Evolutionary conservation across 2,888 invertebrate genomes (phyloP).

Genomic region (Epistrophella euchroma): DNA sequence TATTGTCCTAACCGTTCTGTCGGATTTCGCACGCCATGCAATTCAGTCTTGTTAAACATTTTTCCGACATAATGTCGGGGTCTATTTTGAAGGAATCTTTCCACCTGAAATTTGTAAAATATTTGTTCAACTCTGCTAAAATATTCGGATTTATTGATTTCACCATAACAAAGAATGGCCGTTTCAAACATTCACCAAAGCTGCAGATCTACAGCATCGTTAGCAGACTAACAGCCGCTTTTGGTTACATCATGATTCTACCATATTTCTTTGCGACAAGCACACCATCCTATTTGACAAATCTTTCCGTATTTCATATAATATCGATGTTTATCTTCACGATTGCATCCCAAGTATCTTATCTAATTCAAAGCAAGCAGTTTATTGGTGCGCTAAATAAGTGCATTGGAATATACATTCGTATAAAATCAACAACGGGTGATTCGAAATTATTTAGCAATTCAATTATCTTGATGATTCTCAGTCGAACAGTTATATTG

Average conservation of each 20-base stretch:
- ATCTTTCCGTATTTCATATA: not conserved
- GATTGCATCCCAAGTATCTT: not conserved
- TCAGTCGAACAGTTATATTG: not conserved
- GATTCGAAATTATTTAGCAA: not conserved
- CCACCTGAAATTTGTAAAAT: not conserved
- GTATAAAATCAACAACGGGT: not conserved
- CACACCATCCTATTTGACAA: not conserved
- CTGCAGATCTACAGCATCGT: not conserved
- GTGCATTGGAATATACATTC: not conserved
- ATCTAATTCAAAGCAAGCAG: not conserved
- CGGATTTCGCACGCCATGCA: not conserved
- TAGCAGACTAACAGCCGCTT: not conserved
- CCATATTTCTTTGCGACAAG: not conserved
- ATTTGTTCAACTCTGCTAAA: not conserved
- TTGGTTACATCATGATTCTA: not conserved
- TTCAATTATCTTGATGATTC: not conserved
- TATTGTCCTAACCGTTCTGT: not conserved
- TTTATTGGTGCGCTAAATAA: not conserved
- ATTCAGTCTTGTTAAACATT: not conserved
- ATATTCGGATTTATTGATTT: not conserved
- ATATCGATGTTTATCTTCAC: not conserved
- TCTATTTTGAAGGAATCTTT: not conserved
- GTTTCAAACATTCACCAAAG: not conserved
- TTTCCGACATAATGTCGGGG: not conserved
- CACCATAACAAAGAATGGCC: not conserved